Evolutionary conservation across 2,113 vertebrate genomes (phyloP).

Genomic region (Rhipidura dahli): DNA sequence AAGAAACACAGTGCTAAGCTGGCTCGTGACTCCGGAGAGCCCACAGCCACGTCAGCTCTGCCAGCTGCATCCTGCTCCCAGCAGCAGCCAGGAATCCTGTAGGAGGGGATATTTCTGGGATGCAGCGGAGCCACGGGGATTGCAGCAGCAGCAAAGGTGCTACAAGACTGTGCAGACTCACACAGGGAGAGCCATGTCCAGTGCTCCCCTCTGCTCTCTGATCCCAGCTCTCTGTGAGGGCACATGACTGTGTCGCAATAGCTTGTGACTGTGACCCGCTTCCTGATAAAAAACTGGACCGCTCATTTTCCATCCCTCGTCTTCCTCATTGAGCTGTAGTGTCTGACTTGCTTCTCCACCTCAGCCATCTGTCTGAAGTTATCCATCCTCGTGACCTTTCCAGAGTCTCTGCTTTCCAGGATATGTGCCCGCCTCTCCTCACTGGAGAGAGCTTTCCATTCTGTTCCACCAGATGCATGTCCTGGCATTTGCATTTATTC

Average conservation of each 20-base stretch:
- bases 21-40: rapidly evolving
- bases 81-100: background rate
- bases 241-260: rapidly evolving
- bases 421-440: background rate
- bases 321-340: background rate
- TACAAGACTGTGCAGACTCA: background rate
- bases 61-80: background rate
- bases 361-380: background rate
- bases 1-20: background rate
- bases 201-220: background rate
- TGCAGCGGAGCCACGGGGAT: background rate
- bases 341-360: background rate
- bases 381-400: background rate
- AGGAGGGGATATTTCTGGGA: background rate
- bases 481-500: background rate
- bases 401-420: background rate
- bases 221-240: background rate
- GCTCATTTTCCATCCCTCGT: background rate
- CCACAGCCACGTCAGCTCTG: background rate
- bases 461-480: background rate
- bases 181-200: background rate
- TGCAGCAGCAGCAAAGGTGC: background rate
- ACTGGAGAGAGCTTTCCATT: background rate
- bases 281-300: background rate
- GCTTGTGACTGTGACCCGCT: background rate